Conservation (phyloP, 2,888 invertebrate genomes). For the Rhaphigaster nebulosa region DNA sequence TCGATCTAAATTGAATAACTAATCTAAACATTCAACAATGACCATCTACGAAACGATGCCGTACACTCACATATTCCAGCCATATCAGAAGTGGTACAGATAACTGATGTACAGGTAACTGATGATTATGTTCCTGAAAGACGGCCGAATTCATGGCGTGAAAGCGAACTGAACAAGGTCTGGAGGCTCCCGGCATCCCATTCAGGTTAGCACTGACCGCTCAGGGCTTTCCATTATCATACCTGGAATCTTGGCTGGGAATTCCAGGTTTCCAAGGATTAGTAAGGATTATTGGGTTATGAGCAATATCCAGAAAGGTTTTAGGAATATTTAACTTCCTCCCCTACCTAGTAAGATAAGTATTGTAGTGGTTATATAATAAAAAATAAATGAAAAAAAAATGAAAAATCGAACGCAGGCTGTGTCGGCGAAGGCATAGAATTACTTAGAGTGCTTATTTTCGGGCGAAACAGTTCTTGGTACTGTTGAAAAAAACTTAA, state of each 20-base stretch:
- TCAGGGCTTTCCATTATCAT: slow-evolving; percentile 7
- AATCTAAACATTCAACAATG: background rate
- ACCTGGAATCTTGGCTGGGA: background rate
- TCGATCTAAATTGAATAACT: background rate
- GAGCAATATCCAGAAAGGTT: background rate
- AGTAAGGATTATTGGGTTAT: background rate
- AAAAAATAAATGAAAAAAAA: too few relatives aligned
- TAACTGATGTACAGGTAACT: background rate
- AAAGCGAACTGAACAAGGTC: background rate
- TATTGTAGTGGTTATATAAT: too few relatives aligned
- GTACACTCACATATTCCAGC: background rate
- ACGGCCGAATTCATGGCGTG: background rate
- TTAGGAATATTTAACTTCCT: background rate
- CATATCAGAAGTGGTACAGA: background rate
- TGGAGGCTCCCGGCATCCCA: background rate
- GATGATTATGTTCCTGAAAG: background rate
- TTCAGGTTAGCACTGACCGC: background rate
- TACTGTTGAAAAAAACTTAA: too few relatives aligned
- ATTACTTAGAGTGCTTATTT: too few relatives aligned
- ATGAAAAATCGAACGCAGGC: too few relatives aligned
- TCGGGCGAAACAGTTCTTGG: too few relatives aligned
- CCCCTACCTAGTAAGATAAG: too few relatives aligned
- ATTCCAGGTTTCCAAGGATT: background rate
- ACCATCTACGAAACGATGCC: background rate
- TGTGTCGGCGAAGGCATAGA: too few relatives aligned